Percentiles rank a stretch among this genome's conserved stretches.
Conservation (phyloP, 2,113 vertebrate genomes). For the Hirundichthys speculiger region DNA sequence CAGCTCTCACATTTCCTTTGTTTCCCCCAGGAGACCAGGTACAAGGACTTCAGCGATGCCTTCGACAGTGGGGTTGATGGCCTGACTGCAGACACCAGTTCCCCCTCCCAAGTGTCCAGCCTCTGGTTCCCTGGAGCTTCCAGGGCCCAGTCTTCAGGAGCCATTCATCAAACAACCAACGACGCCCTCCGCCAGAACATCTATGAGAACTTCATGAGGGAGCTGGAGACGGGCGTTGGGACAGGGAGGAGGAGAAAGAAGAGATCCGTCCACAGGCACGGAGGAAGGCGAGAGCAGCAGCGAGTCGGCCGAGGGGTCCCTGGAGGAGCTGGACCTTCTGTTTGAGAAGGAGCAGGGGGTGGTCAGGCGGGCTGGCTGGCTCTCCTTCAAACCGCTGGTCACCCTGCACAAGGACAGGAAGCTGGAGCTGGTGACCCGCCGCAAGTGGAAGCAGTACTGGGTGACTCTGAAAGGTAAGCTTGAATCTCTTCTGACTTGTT, state of each 20-base stretch:
- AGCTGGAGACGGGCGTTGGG: constrained; percentile 86
- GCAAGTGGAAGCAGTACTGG: constrained; percentile 98
- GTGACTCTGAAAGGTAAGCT: constrained; percentile 92
- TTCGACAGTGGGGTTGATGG: constrained; percentile 90
- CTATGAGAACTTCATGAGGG: constrained; percentile 93
- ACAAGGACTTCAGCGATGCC: constrained; percentile 87
- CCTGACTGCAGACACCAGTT: constrained; percentile 82
- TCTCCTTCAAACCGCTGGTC: constrained; percentile 94
- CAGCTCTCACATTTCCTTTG: constrained; percentile 13
- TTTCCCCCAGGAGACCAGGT: constrained; percentile 85
- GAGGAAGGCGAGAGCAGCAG: constrained; percentile 87
- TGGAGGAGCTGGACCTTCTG: constrained; percentile 93
- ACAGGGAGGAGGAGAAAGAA: constrained; percentile 53
- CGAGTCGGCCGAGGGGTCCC: constrained; percentile 88
- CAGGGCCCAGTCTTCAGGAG: constrained; percentile 85
- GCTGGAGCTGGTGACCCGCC: constrained; percentile 90
- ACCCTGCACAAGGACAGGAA: constrained; percentile 95
- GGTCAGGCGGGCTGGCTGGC: constrained; percentile 93
- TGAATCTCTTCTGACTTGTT: no score
- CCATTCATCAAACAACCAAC: constrained; percentile 77
- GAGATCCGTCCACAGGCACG: constrained; percentile 70
- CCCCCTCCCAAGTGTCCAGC: constrained; percentile 81
- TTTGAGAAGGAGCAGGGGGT: constrained; percentile 97
- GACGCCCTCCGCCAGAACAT: constrained; percentile 90
- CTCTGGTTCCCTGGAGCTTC: constrained; percentile 85